These are phyloP conservation scores for Tachina fera DNA, from an alignment of 2,888 invertebrate genomes.

Conservation along the genomic window DNA sequence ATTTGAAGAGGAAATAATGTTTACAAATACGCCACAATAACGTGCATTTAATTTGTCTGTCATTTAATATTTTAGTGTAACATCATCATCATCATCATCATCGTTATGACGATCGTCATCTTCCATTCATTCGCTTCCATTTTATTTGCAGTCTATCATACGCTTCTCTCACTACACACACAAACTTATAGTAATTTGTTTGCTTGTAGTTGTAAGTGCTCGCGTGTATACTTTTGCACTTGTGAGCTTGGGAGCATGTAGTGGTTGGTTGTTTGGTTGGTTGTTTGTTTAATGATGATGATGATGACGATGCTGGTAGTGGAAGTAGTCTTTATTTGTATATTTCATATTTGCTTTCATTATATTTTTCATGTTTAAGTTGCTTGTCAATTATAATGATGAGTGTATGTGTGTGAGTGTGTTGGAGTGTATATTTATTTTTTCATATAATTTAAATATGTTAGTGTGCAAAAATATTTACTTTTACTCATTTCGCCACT, in stretches of 20 bases:
- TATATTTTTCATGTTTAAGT: slow-evolving; percentile 60
- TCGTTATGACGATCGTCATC: slow-evolving; percentile 7
- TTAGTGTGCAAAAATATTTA: slow-evolving; percentile 4
- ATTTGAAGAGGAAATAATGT: slow-evolving; percentile 22
- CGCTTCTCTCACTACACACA: not conserved
- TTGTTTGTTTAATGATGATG: not conserved
- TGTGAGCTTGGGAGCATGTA: not conserved
- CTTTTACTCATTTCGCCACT: slow-evolving; percentile 8
- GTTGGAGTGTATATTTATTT: not conserved
- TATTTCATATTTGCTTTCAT: slow-evolving; percentile 56
- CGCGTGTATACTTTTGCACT: not conserved
- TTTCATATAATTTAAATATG: not conserved
- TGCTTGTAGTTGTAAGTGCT: not conserved
- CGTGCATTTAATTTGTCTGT: slow-evolving; percentile 56
- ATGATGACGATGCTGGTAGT: not conserved
- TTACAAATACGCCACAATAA: slow-evolving; percentile 60
- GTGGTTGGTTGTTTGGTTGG: not conserved
- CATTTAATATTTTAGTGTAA: slow-evolving; percentile 45
- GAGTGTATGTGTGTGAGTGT: slow-evolving; percentile 11
- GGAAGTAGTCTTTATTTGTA: slow-evolving; percentile 15
- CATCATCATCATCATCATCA: slow-evolving; percentile 4
- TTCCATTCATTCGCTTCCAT: slow-evolving; percentile 5
- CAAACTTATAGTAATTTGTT: slow-evolving; percentile 10
- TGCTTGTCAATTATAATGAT: slow-evolving; percentile 66
- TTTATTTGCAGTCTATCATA: slow-evolving; percentile 33